Conservation (phyloP, 2,888 invertebrate species). For the Hesperia comma region DNA sequence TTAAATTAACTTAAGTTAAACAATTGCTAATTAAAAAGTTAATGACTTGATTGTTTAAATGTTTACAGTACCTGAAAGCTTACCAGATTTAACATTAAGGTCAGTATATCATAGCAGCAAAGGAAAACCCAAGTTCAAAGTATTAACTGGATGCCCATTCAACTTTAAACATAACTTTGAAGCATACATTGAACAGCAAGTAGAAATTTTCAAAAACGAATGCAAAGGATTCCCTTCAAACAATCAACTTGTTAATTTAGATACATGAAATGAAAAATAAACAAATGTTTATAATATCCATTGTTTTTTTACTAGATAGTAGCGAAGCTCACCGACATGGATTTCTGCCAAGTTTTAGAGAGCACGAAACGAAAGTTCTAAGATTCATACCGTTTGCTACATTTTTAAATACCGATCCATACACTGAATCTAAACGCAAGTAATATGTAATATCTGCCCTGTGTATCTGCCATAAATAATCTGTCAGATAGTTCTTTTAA, state of each 20-base stretch:
- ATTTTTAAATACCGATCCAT: too few relatives aligned
- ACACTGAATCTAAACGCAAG: too few relatives aligned
- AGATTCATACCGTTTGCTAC: too few relatives aligned
- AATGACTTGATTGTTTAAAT: too few relatives aligned
- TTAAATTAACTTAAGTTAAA: too few relatives aligned
- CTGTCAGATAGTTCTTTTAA: too few relatives aligned
- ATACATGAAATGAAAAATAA: conserved; percentile 42
- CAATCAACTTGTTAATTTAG: conserved; percentile 60
- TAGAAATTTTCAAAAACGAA: conserved; percentile 77
- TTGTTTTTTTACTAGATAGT: background rate
- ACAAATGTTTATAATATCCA: background rate
- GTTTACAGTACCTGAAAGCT: conserved; percentile 80
- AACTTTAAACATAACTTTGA: conserved; percentile 62
- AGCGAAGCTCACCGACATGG: too few relatives aligned
- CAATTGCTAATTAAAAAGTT: too few relatives aligned
- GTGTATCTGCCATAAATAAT: too few relatives aligned
- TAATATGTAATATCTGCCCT: too few relatives aligned
- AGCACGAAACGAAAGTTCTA: too few relatives aligned
- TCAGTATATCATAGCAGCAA: conserved; percentile 83
- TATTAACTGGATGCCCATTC: conserved; percentile 70
- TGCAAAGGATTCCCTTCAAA: conserved; percentile 61
- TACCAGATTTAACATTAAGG: conserved; percentile 78
- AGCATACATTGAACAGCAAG: conserved; percentile 76
- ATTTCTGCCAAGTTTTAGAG: too few relatives aligned
- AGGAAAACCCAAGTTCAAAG: conserved; percentile 74